A percentile compares a stretch with the other conserved stretches of the same genome.
phyloP scores from a whole-genome alignment of 1,140 invertebrate genomes.

The silkworm (Bombyx mori) region ASM3026992v2 NC_085121.1:18474501-18475000 shows the following conservation, averaged over 20 bases:
- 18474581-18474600: too few relatives aligned
- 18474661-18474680: slow-evolving; percentile 80
- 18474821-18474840: slow-evolving; percentile 84
- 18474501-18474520: neutral
- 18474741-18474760: slow-evolving; percentile 85
- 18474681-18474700: slow-evolving; percentile 85
- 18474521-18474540: neutral
- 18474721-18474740: slow-evolving; percentile 84
- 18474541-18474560: neutral
- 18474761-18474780: slow-evolving; percentile 92
- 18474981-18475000: neutral
- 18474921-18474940: slow-evolving; percentile 1
- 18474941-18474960: slow-evolving; percentile 1
- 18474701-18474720: slow-evolving; percentile 82
- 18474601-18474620: too few relatives aligned
- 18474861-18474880: neutral
- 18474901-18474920: slow-evolving; percentile 5
- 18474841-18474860: slow-evolving; percentile 39
- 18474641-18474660: neutral
- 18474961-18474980: neutral
- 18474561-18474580: neutral
- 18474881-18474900: neutral
- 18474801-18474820: slow-evolving; percentile 91
- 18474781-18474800: slow-evolving; percentile 92
- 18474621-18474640: neutral